A percentile compares a stretch with the other conserved stretches of the same genome.
Conservation (phyloP, 1,140 invertebrate genomes). For the Bradysia coprophila region DNA sequence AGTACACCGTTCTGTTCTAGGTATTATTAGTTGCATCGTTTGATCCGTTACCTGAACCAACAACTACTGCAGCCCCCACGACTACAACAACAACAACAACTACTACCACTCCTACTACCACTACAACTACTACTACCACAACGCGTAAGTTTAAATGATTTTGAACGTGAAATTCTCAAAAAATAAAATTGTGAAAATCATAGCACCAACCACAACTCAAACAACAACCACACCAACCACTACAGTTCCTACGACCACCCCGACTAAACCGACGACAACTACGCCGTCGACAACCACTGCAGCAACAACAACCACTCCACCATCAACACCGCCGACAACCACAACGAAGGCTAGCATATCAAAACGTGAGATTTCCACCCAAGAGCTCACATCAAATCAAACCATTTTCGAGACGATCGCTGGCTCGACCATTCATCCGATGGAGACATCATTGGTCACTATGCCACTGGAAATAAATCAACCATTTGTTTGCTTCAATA, state of each 20-base stretch:
- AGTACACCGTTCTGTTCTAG: no score
- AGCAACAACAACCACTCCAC: conserved; percentile 8
- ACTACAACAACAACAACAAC: conserved; percentile 28
- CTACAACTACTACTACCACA: conserved; percentile 28
- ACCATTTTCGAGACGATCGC: conserved; percentile 14
- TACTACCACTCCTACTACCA: conserved; percentile 31
- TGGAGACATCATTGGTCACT: no score
- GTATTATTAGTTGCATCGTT: conserved; percentile 46
- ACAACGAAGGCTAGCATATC: conserved; percentile 7
- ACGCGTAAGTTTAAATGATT: conserved; percentile 26
- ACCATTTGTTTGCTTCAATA: conserved; percentile 37
- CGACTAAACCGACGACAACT: conserved; percentile 29
- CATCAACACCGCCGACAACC: conserved; percentile 8
- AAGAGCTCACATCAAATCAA: conserved; percentile 8
- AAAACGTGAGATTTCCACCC: conserved; percentile 6
- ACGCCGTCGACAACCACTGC: conserved; percentile 27
- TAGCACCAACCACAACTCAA: conserved; percentile 28
- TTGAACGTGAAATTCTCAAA: conserved; percentile 13
- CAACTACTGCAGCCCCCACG: conserved; percentile 34
- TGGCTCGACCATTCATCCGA: conserved; percentile 11
- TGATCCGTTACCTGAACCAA: conserved; percentile 36
- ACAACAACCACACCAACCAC: conserved; percentile 33
- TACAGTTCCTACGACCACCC: conserved; percentile 28
- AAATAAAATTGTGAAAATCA: no score
- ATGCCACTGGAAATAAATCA: conserved; percentile 16